Conservation (phyloP, 1,140 invertebrate genomes). For the Melipona quadrifasciata region DNA sequence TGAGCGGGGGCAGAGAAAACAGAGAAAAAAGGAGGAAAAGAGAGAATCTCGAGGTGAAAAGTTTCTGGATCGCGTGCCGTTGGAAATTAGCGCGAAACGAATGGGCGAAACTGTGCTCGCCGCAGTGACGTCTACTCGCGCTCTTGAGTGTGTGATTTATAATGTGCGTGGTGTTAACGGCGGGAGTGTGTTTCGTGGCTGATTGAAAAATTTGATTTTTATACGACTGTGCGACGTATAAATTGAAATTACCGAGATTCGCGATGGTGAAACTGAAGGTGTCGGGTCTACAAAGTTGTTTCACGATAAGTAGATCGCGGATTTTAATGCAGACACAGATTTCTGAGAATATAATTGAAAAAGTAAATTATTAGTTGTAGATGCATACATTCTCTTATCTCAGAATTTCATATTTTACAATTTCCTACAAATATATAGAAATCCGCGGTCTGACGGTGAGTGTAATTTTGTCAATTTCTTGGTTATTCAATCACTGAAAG, state of each 20-base stretch:
- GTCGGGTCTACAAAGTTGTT: too few relatives aligned
- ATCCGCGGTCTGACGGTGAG: too few relatives aligned
- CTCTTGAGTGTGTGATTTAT: not conserved
- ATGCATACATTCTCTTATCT: not conserved
- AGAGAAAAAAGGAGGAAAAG: too few relatives aligned
- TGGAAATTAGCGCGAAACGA: slow-evolving; percentile 2
- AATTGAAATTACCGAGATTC: not conserved
- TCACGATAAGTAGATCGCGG: too few relatives aligned
- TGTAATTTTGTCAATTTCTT: not conserved
- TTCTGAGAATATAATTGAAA: too few relatives aligned
- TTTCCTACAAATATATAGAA: too few relatives aligned
- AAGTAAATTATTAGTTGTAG: too few relatives aligned
- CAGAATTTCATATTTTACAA: not conserved
- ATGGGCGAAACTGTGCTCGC: not conserved
- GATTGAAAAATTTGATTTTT: not conserved
- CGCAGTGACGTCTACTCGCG: too few relatives aligned
- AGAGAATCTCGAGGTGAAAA: not conserved
- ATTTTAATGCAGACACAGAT: too few relatives aligned
- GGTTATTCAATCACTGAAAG: not conserved
- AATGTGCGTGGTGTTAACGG: not conserved
- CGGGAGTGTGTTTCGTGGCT: not conserved
- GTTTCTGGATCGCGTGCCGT: not conserved
- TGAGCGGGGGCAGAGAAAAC: too few relatives aligned
- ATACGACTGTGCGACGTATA: not conserved
- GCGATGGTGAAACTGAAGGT: too few relatives aligned